A percentile compares a stretch with the other conserved stretches of the same genome.
Evolutionary conservation across 2,113 vertebrate species (phyloP).

Genomic region (Epinephelus fuscoguttatus): DNA sequence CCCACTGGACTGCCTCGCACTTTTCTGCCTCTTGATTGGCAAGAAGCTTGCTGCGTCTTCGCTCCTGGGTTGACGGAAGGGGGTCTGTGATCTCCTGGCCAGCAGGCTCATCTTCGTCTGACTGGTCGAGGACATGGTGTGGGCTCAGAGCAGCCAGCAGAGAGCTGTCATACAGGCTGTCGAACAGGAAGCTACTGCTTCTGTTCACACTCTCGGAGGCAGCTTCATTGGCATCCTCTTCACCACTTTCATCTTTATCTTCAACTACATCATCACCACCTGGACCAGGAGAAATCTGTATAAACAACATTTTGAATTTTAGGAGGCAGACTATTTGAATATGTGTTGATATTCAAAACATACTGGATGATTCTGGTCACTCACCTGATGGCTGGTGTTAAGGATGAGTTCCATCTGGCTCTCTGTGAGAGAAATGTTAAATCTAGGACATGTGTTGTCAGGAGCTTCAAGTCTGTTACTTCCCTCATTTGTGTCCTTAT

Average conservation of each 20-base stretch:
- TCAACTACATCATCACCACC: conserved; percentile 20
- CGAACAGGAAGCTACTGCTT: conserved; percentile 93
- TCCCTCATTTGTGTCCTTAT: conserved; percentile 14
- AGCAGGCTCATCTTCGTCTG: conserved; percentile 64
- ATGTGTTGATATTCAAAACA: not conserved
- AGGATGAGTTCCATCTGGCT: conserved; percentile 93
- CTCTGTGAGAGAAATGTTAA: conserved; percentile 90
- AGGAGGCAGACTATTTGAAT: not conserved
- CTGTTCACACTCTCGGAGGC: conserved; percentile 87
- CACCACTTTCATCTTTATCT: conserved; percentile 30
- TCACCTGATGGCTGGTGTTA: conserved; percentile 87
- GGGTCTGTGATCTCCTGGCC: conserved; percentile 22
- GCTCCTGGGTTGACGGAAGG: conserved; percentile 46
- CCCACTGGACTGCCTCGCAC: conserved; percentile 84
- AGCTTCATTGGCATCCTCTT: conserved; percentile 6
- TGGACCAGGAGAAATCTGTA: conserved; percentile 58
- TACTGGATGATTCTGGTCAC: conserved; percentile 15
- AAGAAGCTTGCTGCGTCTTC: conserved; percentile 66
- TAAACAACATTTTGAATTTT: conserved; percentile 26
- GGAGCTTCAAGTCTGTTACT: conserved; percentile 4
- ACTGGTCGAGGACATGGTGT: conserved; percentile 23
- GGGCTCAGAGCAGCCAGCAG: conserved; percentile 73
- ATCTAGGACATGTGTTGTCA: conserved; percentile 60
- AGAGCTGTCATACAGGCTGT: conserved; percentile 88
- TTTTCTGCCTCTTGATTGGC: conserved; percentile 77